Evolutionary conservation across 2,113 vertebrate species (phyloP), one percentile per base, ranked within the genome.

Genomic region (Atrichornis clamosus): DNA sequence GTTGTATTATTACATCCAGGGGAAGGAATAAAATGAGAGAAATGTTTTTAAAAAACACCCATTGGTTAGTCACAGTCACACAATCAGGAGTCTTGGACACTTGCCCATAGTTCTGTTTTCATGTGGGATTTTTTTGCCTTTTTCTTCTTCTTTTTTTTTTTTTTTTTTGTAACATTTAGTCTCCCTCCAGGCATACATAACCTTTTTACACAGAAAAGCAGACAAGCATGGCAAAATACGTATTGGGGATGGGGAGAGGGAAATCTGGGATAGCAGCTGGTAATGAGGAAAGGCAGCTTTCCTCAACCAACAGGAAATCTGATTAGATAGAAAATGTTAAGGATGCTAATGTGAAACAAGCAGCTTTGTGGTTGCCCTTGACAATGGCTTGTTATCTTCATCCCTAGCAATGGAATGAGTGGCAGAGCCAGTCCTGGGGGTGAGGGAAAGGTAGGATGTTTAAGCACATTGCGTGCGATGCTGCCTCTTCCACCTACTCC

Each of bases 181-280:
- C 60, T 95, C 70, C 90, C 87, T 96, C 52, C 80, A 86, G 95
- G 87, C 91, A 95, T 58, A 21, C 62, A n/a, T 95, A 96, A 97
- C 83, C 92, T 95, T 98, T 97, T 95, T 80, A 86, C 92, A 84
- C 62, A 85, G 86, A 95, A 81, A 97, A 74, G 46, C 95, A 92
- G 90, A 84, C 53, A 88, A 90, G 83, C 83, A 68, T 77, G 84
- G 93, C 56, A 74, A 84, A 91, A 41, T 63, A 59, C 12, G 16
- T 52, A 49, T 18, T 89, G 77, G 37, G 41, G 73, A 82, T 74
- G 37, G 83, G 50, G 65, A 91, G 73, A 93, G 76, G 62, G 62
- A 75, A 95, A 89, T 94, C 59, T 94, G 64, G 94, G 80, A n/a
- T 91, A 78, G 84, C 83, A 70, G 62, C 62, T 87, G 70, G 72